phyloP scores from a whole-genome alignment of 2,113 vertebrate genomes.

The Misgurnus anguillicaudatus region DNA sequence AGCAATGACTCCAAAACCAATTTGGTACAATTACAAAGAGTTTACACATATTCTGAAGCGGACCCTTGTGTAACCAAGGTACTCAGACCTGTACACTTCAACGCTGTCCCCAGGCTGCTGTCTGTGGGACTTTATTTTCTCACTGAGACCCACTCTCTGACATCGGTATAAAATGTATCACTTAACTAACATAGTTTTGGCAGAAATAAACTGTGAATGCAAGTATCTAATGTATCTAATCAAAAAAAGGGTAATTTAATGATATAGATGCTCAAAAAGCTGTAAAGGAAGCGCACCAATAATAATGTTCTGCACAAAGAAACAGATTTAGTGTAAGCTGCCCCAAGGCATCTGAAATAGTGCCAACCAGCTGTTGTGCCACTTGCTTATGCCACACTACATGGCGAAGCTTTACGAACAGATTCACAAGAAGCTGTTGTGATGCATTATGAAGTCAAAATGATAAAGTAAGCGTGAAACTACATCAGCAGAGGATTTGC shows the following conservation, averaged over 20 bases:
- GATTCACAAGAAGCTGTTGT: not conserved
- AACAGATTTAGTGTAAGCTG: not conserved
- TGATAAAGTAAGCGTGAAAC: not conserved
- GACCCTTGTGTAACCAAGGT: not conserved
- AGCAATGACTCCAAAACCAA: constrained; percentile 14
- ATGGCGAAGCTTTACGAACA: not conserved
- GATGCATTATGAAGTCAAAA: not conserved
- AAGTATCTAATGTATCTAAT: not conserved
- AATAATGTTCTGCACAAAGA: constrained; percentile 5
- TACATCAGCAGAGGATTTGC: not conserved
- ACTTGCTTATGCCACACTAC: not conserved
- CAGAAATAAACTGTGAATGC: not conserved
- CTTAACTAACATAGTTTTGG: constrained; percentile 18
- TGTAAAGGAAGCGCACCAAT: not conserved
- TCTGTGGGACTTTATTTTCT: constrained; percentile 29
- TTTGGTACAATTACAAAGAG: not conserved
- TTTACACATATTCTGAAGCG: not conserved
- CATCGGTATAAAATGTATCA: constrained; percentile 35
- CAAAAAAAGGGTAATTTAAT: constrained; percentile 6
- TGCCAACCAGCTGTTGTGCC: constrained; percentile 19
- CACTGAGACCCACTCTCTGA: constrained; percentile 17
- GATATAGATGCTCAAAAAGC: constrained; percentile 19
- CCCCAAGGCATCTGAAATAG: constrained; percentile 12
- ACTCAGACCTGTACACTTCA: not conserved
- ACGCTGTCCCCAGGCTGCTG: not conserved